A percentile compares a stretch with the other conserved stretches of the same genome.
Evolutionary conservation across 1,140 invertebrate species (phyloP).

Genomic region (Plutomurus gul): DNA sequence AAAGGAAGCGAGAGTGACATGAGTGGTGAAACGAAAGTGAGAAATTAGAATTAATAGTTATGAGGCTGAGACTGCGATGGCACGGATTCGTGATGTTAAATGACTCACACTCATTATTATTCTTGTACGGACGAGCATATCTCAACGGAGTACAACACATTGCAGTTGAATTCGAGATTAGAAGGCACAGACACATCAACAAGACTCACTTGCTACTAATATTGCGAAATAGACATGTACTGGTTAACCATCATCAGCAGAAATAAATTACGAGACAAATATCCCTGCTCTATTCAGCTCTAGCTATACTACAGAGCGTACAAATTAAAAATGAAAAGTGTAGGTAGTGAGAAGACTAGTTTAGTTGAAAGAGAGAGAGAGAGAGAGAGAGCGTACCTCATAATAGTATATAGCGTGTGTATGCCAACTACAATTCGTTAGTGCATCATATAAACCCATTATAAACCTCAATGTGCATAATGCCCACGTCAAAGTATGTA

Average conservation of each 20-base stretch:
- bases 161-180: background rate
- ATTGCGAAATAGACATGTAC: background rate
- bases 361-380: no score
- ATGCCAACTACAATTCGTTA: no score
- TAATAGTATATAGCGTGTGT: no score
- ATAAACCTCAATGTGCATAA: no score
- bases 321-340: no score
- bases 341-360: no score
- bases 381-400: no score
- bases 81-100: background rate
- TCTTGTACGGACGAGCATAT: background rate
- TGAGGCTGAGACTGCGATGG: no score
- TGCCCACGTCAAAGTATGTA: no score
- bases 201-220: background rate
- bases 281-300: no score
- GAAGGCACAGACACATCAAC: background rate
- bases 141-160: background rate
- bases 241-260: background rate
- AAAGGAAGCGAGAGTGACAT: background rate
- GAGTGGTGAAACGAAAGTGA: background rate
- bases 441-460: no score
- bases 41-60: background rate
- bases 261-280: background rate
- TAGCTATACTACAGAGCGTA: no score
- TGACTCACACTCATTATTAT: background rate